These are phyloP conservation scores for Pandemis heparana DNA, from an alignment of 2,888 invertebrate species.

Conservation along the genomic window DNA sequence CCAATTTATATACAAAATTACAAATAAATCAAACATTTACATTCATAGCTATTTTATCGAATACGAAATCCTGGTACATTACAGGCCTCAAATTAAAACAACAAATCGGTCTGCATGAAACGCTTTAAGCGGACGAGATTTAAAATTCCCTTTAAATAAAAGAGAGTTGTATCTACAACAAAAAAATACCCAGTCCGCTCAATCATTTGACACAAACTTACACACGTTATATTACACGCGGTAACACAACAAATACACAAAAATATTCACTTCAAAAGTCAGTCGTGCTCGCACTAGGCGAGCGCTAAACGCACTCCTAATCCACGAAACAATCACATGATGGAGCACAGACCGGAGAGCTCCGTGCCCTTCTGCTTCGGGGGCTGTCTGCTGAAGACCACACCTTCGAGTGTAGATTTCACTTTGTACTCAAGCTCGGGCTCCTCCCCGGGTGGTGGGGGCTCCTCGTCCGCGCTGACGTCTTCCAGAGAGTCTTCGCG, in stretches of 20 bases:
- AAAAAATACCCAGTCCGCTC: not conserved
- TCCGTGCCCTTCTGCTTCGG: conserved; percentile 91
- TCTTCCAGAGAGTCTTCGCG: conserved; percentile 62
- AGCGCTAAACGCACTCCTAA: not conserved
- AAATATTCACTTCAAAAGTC: conserved; percentile 4
- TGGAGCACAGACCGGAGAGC: conserved; percentile 94
- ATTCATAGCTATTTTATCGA: conserved; percentile 6
- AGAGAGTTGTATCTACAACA: not conserved
- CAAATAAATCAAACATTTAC: conserved; percentile 14
- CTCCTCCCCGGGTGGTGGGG: conserved; percentile 86
- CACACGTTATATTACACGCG: not conserved
- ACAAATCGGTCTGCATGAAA: not conserved
- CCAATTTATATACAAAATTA: conserved; percentile 10
- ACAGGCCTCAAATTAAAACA: not conserved
- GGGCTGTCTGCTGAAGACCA: conserved; percentile 89
- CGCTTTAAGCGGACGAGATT: not conserved
- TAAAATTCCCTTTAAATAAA: not conserved
- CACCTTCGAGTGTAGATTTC: conserved; percentile 88
- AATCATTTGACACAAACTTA: not conserved
- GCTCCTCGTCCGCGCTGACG: conserved; percentile 78
- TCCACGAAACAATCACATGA: conserved; percentile 86
- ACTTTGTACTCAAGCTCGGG: conserved; percentile 81
- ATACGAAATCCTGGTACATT: not conserved
- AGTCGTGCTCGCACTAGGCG: not conserved
- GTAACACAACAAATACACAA: not conserved